Evolutionary conservation across 2,888 invertebrate genomes (phyloP).

Genomic region (Sarcophaga carnaria): DNA sequence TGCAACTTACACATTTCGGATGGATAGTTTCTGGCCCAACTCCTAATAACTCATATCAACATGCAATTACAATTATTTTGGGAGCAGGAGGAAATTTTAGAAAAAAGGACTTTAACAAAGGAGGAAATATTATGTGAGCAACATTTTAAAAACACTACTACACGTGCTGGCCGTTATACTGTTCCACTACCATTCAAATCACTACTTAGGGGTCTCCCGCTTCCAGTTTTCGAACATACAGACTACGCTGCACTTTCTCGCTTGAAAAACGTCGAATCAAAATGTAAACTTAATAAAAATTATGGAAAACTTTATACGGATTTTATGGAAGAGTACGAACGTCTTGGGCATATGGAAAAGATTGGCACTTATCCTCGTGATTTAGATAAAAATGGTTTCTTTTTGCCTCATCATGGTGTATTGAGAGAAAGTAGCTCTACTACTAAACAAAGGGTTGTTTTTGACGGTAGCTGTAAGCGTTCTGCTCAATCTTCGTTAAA

Average conservation of each 20-base stretch:
- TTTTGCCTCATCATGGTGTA: conserved; percentile 54
- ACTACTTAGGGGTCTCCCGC: background rate
- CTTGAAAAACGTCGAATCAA: conserved; percentile 38
- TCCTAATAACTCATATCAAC: too few relatives aligned
- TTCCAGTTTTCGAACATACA: conserved; percentile 29
- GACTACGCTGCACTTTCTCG: conserved; percentile 49
- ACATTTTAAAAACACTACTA: conserved; percentile 40
- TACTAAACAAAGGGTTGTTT: conserved; percentile 57
- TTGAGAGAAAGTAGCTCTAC: conserved; percentile 46
- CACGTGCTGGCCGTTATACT: conserved; percentile 49
- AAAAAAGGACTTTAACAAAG: conserved; percentile 2
- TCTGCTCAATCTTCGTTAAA: conserved; percentile 25
- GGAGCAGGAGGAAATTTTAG: conserved; percentile 43
- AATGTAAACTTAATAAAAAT: conserved; percentile 11
- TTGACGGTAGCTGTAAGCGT: conserved; percentile 53
- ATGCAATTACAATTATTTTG: conserved; percentile 40
- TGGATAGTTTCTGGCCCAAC: too few relatives aligned
- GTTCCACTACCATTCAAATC: conserved; percentile 52
- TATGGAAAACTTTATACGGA: too few relatives aligned
- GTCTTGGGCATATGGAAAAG: conserved; percentile 47
- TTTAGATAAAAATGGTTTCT: conserved; percentile 38
- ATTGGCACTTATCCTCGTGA: conserved; percentile 30
- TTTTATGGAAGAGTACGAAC: too few relatives aligned
- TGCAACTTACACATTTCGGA: too few relatives aligned
- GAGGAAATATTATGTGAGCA: conserved; percentile 46